These are phyloP conservation scores for Noctua janthina DNA, from an alignment of 2,888 invertebrate genomes.

Conservation along the genomic window DNA sequence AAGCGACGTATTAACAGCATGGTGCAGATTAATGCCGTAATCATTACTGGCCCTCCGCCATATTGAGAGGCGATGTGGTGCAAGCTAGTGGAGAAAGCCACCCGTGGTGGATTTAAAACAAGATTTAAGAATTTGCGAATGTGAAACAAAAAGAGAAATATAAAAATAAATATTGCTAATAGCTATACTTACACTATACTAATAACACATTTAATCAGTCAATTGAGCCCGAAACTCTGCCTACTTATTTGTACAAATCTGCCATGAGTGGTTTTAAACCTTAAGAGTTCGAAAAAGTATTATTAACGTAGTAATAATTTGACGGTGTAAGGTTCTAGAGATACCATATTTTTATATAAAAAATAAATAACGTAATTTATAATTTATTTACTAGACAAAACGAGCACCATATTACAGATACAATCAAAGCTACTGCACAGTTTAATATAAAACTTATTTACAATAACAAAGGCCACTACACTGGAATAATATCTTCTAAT, in stretches of 20 bases:
- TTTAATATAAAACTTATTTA: background rate
- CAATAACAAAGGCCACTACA: background rate
- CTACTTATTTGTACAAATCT: background rate
- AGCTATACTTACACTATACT: background rate
- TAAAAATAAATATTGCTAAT: background rate
- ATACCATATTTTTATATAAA: no score
- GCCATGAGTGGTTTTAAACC: background rate
- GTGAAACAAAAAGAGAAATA: background rate
- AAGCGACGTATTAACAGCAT: slow-evolving; percentile 50
- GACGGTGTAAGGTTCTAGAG: background rate
- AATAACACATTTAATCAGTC: background rate
- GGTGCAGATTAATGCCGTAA: slow-evolving; percentile 67
- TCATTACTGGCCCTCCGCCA: slow-evolving; percentile 69
- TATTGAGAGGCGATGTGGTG: slow-evolving; percentile 61
- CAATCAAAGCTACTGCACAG: background rate
- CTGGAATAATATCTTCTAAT: background rate
- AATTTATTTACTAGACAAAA: no score
- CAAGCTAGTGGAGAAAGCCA: slow-evolving; percentile 7
- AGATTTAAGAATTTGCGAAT: background rate
- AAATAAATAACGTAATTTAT: no score
- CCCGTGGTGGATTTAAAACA: background rate
- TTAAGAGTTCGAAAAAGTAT: no score
- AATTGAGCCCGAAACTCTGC: background rate
- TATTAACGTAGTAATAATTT: no score
- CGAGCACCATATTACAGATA: background rate